phyloP scores from a whole-genome alignment of 1,140 invertebrate species.

The Reticulitermes speratus region DNA sequence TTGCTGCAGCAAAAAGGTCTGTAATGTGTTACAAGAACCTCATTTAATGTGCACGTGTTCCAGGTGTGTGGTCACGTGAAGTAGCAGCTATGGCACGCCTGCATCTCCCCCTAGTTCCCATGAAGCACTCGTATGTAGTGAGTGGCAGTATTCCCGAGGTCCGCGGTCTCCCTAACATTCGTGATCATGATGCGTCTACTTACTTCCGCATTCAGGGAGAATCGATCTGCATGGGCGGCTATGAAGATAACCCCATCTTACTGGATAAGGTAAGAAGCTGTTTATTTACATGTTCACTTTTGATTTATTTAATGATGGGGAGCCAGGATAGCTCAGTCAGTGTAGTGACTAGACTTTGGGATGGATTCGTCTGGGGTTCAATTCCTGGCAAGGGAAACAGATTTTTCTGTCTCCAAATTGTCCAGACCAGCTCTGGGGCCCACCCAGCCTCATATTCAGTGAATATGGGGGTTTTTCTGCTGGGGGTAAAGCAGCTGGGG shows the following conservation, averaged over 20 bases:
- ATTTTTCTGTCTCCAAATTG: too few relatives aligned
- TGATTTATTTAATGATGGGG: neutral
- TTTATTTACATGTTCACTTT: neutral
- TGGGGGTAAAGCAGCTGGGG: too few relatives aligned
- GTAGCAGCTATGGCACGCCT: conserved; percentile 70
- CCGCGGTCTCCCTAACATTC: conserved; percentile 73
- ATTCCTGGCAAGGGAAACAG: too few relatives aligned
- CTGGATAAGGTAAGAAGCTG: conserved; percentile 62
- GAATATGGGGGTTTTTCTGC: too few relatives aligned
- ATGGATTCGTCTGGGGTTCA: too few relatives aligned
- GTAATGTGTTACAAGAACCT: too few relatives aligned
- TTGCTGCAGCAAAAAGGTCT: too few relatives aligned
- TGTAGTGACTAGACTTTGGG: too few relatives aligned
- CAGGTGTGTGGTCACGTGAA: conserved; percentile 76
- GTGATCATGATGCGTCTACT: conserved; percentile 81
- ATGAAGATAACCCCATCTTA: conserved; percentile 80
- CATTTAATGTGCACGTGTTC: neutral
- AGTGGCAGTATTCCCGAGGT: conserved; percentile 73
- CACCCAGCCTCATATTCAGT: too few relatives aligned
- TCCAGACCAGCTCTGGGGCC: too few relatives aligned
- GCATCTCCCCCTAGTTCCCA: conserved; percentile 71
- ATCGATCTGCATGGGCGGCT: conserved; percentile 79
- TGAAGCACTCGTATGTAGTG: conserved; percentile 87
- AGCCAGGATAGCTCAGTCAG: too few relatives aligned
- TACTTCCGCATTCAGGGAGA: conserved; percentile 84